phyloP scores from a whole-genome alignment of 2,113 vertebrate species.

The Neolamprologus sp. region DNA sequence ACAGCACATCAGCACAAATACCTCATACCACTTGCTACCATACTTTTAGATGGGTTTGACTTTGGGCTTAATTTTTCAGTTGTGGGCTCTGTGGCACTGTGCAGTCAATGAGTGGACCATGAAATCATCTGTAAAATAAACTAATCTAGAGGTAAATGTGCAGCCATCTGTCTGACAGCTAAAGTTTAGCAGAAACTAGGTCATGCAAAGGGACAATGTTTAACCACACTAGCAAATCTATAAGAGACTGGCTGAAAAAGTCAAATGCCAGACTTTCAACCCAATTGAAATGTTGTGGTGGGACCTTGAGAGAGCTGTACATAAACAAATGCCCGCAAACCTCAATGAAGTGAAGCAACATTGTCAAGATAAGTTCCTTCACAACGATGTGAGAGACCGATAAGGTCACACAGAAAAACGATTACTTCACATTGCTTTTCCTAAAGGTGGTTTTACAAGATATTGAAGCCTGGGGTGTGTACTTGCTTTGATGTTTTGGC shows the following conservation, averaged over 20 bases:
- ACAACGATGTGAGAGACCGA: neutral
- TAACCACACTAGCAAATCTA: neutral
- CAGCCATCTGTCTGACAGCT: neutral
- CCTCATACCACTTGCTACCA: neutral
- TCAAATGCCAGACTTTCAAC: neutral
- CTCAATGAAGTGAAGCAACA: neutral
- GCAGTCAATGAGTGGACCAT: neutral
- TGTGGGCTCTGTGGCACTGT: neutral
- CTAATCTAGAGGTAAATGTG: neutral
- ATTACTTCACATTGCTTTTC: neutral
- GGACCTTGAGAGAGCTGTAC: neutral
- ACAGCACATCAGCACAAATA: neutral
- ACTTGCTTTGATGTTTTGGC: neutral
- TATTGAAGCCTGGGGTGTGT: neutral
- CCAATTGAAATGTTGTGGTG: neutral
- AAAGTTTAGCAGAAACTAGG: neutral
- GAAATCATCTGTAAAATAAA: neutral
- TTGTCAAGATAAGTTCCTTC: neutral
- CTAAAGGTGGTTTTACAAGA: neutral
- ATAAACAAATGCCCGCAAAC: neutral
- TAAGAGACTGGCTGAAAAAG: neutral
- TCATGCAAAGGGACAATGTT: neutral
- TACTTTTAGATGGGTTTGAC: neutral
- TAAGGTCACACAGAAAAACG: neutral
- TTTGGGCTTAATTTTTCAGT: neutral